Conservation (phyloP, 2,797 vertebrate species). For the Lindbergichthys nudifrons region DNA sequence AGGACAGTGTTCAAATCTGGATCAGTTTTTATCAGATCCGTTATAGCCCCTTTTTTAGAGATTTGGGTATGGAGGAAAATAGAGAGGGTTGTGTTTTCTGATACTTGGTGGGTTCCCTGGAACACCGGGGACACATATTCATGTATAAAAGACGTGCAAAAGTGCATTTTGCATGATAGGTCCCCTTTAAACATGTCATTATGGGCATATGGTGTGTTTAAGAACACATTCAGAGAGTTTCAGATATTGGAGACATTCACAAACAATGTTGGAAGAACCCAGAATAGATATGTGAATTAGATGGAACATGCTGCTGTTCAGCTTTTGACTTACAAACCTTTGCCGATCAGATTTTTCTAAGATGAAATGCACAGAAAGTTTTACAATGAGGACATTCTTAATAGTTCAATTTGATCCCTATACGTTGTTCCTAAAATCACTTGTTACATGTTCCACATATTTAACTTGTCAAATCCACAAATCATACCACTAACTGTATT, state of each 20-base stretch:
- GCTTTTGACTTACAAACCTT: neutral
- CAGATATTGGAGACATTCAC: neutral
- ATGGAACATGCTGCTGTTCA: neutral
- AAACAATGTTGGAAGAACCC: neutral
- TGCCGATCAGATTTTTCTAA: neutral
- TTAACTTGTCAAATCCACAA: neutral
- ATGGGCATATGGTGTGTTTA: neutral
- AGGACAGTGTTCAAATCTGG: no score
- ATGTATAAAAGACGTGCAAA: no score
- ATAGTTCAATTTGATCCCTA: neutral
- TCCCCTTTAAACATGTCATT: no score
- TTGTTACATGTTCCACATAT: neutral
- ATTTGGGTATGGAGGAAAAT: no score
- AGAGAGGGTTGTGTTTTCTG: no score
- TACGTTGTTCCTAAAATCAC: neutral
- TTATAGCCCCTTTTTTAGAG: no score
- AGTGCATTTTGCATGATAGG: no score
- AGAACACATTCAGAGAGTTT: neutral
- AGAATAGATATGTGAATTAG: neutral
- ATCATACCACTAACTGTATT: neutral
- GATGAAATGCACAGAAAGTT: neutral
- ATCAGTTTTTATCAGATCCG: no score
- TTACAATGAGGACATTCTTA: neutral
- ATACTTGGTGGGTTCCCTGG: no score
- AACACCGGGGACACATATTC: no score